Evolutionary conservation across 2,113 vertebrate species (phyloP).

Genomic region (Trematocara marginatum): DNA sequence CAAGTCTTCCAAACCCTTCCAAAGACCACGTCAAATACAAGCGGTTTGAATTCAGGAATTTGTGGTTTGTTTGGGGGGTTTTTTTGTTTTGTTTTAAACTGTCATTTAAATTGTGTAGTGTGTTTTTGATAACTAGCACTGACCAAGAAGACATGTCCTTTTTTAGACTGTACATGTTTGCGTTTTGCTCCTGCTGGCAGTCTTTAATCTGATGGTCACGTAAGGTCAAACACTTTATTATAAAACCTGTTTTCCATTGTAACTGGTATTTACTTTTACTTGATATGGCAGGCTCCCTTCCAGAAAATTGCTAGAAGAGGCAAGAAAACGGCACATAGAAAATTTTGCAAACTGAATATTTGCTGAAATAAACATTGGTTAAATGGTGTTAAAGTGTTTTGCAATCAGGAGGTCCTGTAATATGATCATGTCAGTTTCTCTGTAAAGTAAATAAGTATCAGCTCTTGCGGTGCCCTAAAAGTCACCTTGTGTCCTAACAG

Average conservation of each 20-base stretch:
- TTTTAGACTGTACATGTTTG: neutral
- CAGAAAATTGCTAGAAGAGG: neutral
- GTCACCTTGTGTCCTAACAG: neutral
- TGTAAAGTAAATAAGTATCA: neutral
- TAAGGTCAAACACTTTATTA: neutral
- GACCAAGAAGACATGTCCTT: neutral
- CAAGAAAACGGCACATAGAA: neutral
- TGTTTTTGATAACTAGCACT: neutral
- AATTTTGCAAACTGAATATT: neutral
- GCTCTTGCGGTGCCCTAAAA: neutral
- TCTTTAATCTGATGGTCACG: neutral
- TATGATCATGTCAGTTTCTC: neutral
- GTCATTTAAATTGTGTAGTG: neutral
- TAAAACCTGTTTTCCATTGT: neutral
- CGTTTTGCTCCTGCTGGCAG: neutral
- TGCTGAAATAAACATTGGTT: neutral
- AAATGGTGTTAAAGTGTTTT: too few species aligned
- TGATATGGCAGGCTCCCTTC: neutral
- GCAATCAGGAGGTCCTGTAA: neutral
- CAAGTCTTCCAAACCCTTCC: neutral
- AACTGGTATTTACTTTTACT: neutral
- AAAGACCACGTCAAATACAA: neutral
- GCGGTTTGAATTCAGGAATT: neutral
- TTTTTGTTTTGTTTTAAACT: accelerated
- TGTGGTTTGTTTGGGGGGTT: neutral